phyloP scores from a whole-genome alignment of 2,888 invertebrate genomes.

The Andrena minutula region DNA sequence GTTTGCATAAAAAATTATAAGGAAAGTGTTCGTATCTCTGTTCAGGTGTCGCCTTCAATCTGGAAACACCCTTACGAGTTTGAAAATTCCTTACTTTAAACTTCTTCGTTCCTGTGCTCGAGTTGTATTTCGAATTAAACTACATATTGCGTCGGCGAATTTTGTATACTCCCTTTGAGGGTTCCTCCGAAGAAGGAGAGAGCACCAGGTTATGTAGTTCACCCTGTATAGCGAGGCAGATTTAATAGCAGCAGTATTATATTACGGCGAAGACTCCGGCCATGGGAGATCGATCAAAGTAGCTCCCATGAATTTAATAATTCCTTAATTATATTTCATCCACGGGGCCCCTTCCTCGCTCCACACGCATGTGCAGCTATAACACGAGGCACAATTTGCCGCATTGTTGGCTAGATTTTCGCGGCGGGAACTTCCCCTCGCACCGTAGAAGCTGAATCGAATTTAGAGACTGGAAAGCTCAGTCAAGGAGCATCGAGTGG shows the following conservation, averaged over 20 bases:
- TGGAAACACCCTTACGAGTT: background rate
- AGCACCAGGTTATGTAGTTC: too few species aligned
- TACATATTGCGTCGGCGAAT: too few species aligned
- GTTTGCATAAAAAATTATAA: slow-evolving; percentile 10
- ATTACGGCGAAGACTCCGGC: background rate
- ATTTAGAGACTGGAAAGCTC: slow-evolving; percentile 58
- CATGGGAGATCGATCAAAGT: background rate
- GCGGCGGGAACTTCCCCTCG: slow-evolving; percentile 30
- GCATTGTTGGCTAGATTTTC: slow-evolving; percentile 61
- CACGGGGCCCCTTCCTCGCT: background rate
- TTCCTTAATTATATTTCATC: slow-evolving; percentile 46
- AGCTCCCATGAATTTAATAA: slow-evolving; percentile 47
- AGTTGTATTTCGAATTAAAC: too few species aligned
- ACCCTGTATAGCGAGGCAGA: background rate
- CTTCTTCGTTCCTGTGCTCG: too few species aligned
- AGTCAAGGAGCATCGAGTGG: slow-evolving; percentile 54
- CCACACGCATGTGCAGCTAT: background rate
- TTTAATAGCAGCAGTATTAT: background rate
- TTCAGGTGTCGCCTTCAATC: background rate
- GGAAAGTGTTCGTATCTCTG: slow-evolving; percentile 1
- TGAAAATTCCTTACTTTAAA: background rate
- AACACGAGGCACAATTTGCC: slow-evolving; percentile 44
- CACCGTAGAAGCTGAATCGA: slow-evolving; percentile 48
- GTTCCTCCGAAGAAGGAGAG: too few species aligned
- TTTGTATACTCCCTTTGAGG: too few species aligned